Conservation (phyloP, 2,113 vertebrate genomes). For the Tor tambroides region DNA sequence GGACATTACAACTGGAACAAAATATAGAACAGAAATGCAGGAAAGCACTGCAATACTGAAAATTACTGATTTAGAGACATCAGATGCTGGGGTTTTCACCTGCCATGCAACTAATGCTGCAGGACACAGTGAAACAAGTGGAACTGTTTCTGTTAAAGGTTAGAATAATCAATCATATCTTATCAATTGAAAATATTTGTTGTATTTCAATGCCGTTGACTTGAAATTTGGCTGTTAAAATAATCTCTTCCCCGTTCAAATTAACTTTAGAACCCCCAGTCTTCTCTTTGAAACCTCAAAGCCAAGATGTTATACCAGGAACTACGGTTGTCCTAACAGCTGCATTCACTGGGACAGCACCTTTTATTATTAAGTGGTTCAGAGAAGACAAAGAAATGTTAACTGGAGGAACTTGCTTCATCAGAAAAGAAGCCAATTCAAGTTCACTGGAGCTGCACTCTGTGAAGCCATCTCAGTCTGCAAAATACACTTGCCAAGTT, state of each 20-base stretch:
- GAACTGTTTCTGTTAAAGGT: slow-evolving; percentile 96
- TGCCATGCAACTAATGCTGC: slow-evolving; percentile 93
- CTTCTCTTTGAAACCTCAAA: slow-evolving; percentile 83
- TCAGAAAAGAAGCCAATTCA: slow-evolving; percentile 88
- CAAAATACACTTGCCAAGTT: slow-evolving; percentile 90
- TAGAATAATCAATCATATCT: slow-evolving; percentile 49
- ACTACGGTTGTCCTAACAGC: slow-evolving; percentile 84
- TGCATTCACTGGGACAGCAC: slow-evolving; percentile 88
- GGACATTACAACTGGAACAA: slow-evolving; percentile 80
- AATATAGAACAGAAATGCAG: slow-evolving; percentile 83
- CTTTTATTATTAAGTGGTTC: slow-evolving; percentile 89
- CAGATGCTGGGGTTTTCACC: slow-evolving; percentile 89
- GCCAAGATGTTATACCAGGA: slow-evolving; percentile 87
- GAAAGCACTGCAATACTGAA: slow-evolving; percentile 87
- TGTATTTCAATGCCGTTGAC: slow-evolving; percentile 7
- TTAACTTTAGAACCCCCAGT: slow-evolving; percentile 89
- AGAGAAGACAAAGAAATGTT: slow-evolving; percentile 87
- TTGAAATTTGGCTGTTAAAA: not conserved
- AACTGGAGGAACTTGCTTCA: slow-evolving; percentile 88
- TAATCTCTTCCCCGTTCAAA: slow-evolving; percentile 60
- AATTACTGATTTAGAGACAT: slow-evolving; percentile 82
- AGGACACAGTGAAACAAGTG: slow-evolving; percentile 90
- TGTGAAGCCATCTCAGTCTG: slow-evolving; percentile 87
- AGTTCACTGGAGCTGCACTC: slow-evolving; percentile 90
- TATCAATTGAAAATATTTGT: not conserved